These are phyloP conservation scores for Anomalospiza imberbis DNA, from an alignment of 2,797 vertebrate species.

Conservation along the genomic window DNA sequence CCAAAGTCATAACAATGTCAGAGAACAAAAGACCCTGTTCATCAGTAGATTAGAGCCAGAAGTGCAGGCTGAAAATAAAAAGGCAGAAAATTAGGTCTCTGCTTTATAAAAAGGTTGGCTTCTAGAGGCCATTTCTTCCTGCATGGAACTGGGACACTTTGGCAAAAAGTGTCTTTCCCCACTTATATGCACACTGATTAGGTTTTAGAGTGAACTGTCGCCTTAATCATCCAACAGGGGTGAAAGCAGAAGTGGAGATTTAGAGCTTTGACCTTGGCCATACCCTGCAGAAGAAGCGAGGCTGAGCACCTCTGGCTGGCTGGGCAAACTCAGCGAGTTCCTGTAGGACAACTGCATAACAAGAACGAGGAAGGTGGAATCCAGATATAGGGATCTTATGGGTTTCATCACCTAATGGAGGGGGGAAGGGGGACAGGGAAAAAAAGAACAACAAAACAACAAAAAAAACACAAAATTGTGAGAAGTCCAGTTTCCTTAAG, in stretches of 20 bases:
- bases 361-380: constrained; percentile 57
- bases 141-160: not conserved
- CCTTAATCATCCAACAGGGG: not conserved
- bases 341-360: constrained; percentile 59
- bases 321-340: constrained; percentile 69
- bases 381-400: constrained; percentile 79
- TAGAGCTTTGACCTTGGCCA: not conserved
- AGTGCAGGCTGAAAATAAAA: not conserved
- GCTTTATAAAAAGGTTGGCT: not conserved
- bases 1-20: not conserved
- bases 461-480: not conserved
- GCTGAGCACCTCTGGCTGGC: constrained; percentile 28
- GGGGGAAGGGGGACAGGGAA: fast-evolving
- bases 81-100: not conserved
- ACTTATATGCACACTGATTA: not conserved
- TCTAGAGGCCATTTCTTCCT: not conserved
- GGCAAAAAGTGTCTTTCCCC: not conserved
- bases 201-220: not conserved
- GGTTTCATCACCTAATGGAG: constrained; percentile 69
- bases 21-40: not conserved
- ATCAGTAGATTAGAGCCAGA: not conserved
- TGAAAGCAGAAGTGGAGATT: not conserved
- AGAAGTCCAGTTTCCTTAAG: not conserved
- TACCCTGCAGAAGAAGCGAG: constrained; percentile 77
- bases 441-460: not conserved